Conservation (phyloP, 37 sponge, comb jelly and placozoan genomes). For the Eunapius fragilis region DNA sequence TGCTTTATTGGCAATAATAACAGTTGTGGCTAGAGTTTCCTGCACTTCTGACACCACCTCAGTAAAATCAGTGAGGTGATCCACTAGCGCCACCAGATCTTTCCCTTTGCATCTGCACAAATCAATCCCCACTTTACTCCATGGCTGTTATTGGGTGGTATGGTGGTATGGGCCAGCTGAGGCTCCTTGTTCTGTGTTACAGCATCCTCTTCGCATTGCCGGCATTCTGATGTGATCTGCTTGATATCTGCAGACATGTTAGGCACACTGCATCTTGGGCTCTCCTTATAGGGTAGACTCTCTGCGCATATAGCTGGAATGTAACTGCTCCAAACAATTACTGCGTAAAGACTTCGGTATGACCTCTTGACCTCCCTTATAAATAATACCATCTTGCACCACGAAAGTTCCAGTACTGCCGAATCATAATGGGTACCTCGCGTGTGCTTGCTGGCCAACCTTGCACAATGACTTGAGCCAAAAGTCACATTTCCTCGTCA, state of each 20-base stretch:
- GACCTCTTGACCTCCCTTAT: too few species aligned
- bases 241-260: slow-evolving; percentile 7
- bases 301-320: too few species aligned
- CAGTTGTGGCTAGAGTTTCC: neutral
- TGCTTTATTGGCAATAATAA: slow-evolving; percentile 25
- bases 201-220: neutral
- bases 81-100: slow-evolving; percentile 24
- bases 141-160: slow-evolving; percentile 15
- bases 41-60: slow-evolving; percentile 6
- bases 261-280: slow-evolving; percentile 8
- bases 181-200: slow-evolving; percentile 22
- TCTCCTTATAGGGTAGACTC: neutral
- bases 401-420: too few species aligned
- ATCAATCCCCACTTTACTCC: slow-evolving; percentile 26
- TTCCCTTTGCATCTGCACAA: slow-evolving; percentile 12
- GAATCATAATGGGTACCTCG: too few species aligned
- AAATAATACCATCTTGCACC: too few species aligned
- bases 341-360: too few species aligned
- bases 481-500: too few species aligned
- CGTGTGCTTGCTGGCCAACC: too few species aligned
- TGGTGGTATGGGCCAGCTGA: neutral
- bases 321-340: too few species aligned
- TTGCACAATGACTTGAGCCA: too few species aligned
- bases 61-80: slow-evolving; percentile 18
- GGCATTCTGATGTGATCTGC: slow-evolving; percentile 8